These are phyloP conservation scores for Hemibagrus guttatus DNA, from an alignment of 2,797 vertebrate genomes.

Conservation along the genomic window DNA sequence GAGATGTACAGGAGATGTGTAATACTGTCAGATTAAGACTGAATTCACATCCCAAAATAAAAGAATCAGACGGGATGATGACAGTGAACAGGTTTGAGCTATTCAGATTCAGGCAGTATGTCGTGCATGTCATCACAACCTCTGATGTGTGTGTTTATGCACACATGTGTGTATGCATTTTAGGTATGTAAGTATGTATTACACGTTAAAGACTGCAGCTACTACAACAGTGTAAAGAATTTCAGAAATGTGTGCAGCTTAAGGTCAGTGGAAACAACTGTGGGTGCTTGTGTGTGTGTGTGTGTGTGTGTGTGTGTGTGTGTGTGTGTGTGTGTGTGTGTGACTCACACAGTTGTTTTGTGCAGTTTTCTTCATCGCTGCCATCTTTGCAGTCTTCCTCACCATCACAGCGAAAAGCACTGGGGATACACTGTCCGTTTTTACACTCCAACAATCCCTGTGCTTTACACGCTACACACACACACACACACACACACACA, in stretches of 20 bases:
- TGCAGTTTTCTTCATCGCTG: constrained; percentile 89
- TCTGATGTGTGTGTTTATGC: constrained; percentile 13
- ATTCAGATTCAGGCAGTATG: constrained; percentile 6
- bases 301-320: constrained; percentile 17
- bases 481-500: constrained; percentile 52
- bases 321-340: constrained; percentile 12
- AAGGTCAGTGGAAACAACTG: constrained; percentile 22
- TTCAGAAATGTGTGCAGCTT: constrained; percentile 16
- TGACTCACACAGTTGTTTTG: constrained; percentile 58
- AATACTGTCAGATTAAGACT: background rate
- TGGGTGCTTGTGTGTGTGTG: constrained; percentile 18
- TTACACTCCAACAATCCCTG: constrained; percentile 89
- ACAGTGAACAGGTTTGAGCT: constrained; percentile 12
- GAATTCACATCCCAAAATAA: background rate
- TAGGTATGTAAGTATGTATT: constrained; percentile 6
- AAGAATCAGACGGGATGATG: background rate
- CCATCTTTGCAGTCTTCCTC: constrained; percentile 93
- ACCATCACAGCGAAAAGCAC: constrained; percentile 88
- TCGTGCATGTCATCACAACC: background rate
- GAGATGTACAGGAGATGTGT: background rate
- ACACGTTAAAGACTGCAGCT: background rate
- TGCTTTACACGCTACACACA: constrained; percentile 82
- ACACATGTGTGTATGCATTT: constrained; percentile 11
- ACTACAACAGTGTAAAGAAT: constrained; percentile 29
- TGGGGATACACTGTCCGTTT: constrained; percentile 88